Base-by-base conservation (phyloP, 1,140 invertebrate genomes). In the Achroia grisella region DNA sequence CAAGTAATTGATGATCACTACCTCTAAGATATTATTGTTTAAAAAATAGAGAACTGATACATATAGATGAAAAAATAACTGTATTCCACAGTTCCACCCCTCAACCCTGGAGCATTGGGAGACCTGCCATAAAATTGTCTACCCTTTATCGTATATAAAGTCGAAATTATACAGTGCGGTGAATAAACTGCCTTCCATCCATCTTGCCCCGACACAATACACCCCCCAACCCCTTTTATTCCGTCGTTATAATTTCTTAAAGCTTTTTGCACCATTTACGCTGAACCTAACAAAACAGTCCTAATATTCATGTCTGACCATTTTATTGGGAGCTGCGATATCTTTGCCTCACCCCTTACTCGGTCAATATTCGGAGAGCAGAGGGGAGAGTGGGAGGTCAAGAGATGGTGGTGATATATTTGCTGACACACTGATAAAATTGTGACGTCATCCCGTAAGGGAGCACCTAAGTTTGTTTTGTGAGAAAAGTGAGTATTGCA, bases 241-340 rank as follows among this genome's bases (percentile, higher is more conserved):
- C 48, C 27, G 35, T 51, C 48, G 36, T 66, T 56, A 66, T 52
- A 62, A 64, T 65, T 71, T 66, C 69, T 72, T 72, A 65, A 68
- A 54, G 61, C 64, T 72, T 71, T 71, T 66, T 69, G 69, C 65
- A 53, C 62, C 69, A 72, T 72, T 72, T 67, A 67, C 55, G 47
- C 43, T 33, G 31, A 65, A 48, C 52, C 50, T 48, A 67, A 68
- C 57, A 66, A 66, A 67, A 67, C 60, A 10, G n/a, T 12, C 23
- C 40, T 35, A 35, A 58, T 54, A 50, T 15, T 11, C 30, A 35
- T 39, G 32, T 44, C 54, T 35, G 41, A 33, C 62, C 57, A 62
- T 10, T 13, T 4, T 46, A 44, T 35, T 8, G 1, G 10, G 47
- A 47, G 17, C 17, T 23, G 17, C 17, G 17, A 23, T 23, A 23